Evolutionary conservation across 2,113 vertebrate species (phyloP).

Genomic region (Salvelinus namaycush): DNA sequence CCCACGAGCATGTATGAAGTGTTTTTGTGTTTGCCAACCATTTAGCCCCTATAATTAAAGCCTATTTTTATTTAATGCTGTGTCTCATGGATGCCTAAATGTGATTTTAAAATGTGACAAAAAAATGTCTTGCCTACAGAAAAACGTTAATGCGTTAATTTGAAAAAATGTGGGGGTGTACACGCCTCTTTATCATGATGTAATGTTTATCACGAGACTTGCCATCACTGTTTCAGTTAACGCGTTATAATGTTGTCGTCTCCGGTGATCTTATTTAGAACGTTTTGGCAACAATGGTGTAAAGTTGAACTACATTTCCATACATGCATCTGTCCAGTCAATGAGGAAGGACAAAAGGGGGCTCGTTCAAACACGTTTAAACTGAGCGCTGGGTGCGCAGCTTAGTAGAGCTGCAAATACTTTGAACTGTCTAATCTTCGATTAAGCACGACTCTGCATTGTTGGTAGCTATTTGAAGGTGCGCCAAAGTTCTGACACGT

Average conservation of each 20-base stretch:
- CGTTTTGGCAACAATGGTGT: not conserved
- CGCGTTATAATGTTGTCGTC: conserved; percentile 31
- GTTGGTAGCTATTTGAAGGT: not conserved
- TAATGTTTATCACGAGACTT: conserved; percentile 49
- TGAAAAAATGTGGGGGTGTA: not conserved
- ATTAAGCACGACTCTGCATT: not conserved
- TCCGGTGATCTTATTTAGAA: conserved; percentile 17
- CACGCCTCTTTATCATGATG: conserved; percentile 39
- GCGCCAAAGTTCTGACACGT: not conserved
- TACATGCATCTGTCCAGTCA: conserved; percentile 7
- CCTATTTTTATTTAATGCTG: no score
- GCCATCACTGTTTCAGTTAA: not conserved
- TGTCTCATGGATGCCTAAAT: no score
- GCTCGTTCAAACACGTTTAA: not conserved
- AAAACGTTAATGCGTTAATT: no score
- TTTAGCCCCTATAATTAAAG: no score
- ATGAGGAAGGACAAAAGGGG: not conserved
- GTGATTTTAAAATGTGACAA: no score
- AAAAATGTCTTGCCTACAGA: no score
- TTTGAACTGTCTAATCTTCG: not conserved
- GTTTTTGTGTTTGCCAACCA: no score
- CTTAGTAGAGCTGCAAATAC: not conserved
- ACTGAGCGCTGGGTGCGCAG: not conserved
- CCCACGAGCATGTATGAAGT: no score
- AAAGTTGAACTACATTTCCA: conserved; percentile 48